Percentiles rank a stretch among this genome's conserved stretches.
These are phyloP conservation scores for Syngnathus acus DNA, from an alignment of 2,797 vertebrate genomes.

Conservation along the genomic window DNA sequence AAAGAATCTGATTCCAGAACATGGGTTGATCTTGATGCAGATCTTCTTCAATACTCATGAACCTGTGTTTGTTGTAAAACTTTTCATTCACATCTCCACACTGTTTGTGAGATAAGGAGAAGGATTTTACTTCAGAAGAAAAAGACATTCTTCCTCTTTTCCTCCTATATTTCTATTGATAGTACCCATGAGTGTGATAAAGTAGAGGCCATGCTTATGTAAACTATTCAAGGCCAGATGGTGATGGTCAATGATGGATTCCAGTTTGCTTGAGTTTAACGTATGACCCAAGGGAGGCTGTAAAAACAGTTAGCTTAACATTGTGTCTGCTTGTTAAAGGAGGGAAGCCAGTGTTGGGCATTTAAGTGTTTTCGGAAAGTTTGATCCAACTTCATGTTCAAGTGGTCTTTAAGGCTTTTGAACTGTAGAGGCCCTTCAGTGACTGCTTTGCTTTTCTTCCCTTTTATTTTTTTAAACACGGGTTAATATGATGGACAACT, in stretches of 20 bases:
- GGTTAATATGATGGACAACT: constrained; percentile 43
- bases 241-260: constrained; percentile 20
- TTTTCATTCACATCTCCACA: not conserved
- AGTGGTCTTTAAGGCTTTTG: constrained; percentile 21
- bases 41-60: not conserved
- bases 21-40: too few species aligned
- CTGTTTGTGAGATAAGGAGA: not conserved
- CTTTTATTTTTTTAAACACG: constrained; percentile 30
- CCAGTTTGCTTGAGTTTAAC: not conserved
- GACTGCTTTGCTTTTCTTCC: constrained; percentile 15
- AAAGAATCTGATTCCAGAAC: not conserved
- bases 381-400: constrained; percentile 38
- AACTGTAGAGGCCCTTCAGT: constrained; percentile 31
- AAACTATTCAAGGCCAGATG: constrained; percentile 23
- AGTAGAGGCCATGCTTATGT: constrained; percentile 12
- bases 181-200: constrained; percentile 29
- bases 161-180: not conserved
- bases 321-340: constrained; percentile 34
- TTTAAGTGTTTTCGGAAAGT: constrained; percentile 58
- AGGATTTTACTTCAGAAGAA: not conserved
- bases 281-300: constrained; percentile 31
- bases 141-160: not conserved
- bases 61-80: not conserved
- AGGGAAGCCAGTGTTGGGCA: constrained; percentile 44
- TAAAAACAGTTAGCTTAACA: constrained; percentile 57